Evolutionary conservation across 1,140 invertebrate genomes (phyloP), one percentile per base, ranked within the genome.

Genomic region (Delia radicum): DNA sequence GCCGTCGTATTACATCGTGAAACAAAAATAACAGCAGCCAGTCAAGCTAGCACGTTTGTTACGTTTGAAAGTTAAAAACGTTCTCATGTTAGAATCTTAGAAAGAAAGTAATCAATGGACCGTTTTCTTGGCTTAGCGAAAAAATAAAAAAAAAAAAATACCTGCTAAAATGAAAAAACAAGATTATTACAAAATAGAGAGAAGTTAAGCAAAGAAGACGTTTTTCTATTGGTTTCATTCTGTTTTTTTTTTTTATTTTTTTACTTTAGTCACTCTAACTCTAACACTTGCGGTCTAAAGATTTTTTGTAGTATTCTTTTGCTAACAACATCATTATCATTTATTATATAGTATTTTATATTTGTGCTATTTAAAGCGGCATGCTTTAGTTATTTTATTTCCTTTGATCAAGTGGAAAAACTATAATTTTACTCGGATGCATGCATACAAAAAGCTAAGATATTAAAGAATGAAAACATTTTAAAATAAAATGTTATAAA

Each of bases 41-140:
- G 29, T 26, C 63, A 18, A 15, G 21, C 7, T 15, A 15, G 21
- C 26, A 67, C 63, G 63, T 67, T 33, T 67, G 37, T 55, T 28
- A 27, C 24, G 37, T 55, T 48, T 33, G 71, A 73, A 55, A 46
- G 71, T 55, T 46, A 42, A 55, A 29, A 73, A 48, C 37, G 42
- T 73, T 73, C 71, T 73, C 46, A 15, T 6, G 12, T 27, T 29
- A 55, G 37, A 55, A 73, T 73, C 46, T 73, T 48, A 26, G 13
- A 13, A 73, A 73, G 71, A 46, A 73, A 48, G 46, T 46, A 13
- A 73, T 73, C 71, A 73, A 73, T 73, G 71, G 71, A 73, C 71
- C 71, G 27, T 67, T 28, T 67, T 29, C 15, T 27, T 67, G 24
- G 24, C 62, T 29, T 65, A 48, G 7, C 12, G 37, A 15, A 29